phyloP scores from a whole-genome alignment of 2,797 vertebrate genomes.

The Danionella dracula region DNA sequence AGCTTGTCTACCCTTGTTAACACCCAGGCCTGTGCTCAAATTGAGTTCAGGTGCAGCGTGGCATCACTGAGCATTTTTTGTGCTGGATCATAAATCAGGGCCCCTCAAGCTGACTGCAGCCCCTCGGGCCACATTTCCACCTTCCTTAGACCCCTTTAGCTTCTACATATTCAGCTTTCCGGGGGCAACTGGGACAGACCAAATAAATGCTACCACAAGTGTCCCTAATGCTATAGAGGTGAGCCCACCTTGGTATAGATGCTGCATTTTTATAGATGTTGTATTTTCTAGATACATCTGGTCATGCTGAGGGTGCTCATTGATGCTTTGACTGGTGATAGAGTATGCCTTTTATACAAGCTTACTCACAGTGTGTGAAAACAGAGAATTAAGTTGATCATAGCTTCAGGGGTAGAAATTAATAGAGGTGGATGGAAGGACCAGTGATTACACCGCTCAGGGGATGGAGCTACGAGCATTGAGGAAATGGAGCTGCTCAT shows the following conservation, averaged over 20 bases:
- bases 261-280: constrained; percentile 20
- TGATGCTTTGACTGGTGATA: constrained; percentile 20
- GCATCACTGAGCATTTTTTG: constrained; percentile 48
- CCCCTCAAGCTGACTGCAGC: constrained; percentile 33
- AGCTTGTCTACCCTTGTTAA: constrained; percentile 50
- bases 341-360: constrained; percentile 41
- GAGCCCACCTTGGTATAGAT: not conserved
- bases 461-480: constrained; percentile 27
- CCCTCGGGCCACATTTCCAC: constrained; percentile 48
- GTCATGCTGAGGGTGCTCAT: constrained; percentile 24
- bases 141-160: constrained; percentile 49
- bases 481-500: constrained; percentile 20
- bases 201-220: constrained; percentile 29
- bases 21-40: constrained; percentile 44
- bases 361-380: constrained; percentile 49
- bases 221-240: not conserved
- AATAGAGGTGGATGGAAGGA: constrained; percentile 28
- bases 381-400: constrained; percentile 47
- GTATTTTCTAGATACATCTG: constrained; percentile 35
- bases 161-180: constrained; percentile 33
- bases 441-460: constrained; percentile 36
- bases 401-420: constrained; percentile 39
- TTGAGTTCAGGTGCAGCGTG: constrained; percentile 50
- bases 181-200: constrained; percentile 2
- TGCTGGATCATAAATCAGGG: constrained; percentile 50